These are phyloP conservation scores for Gymnothorax reevesii DNA, from an alignment of 2,797 vertebrate genomes.

Conservation along the genomic window DNA sequence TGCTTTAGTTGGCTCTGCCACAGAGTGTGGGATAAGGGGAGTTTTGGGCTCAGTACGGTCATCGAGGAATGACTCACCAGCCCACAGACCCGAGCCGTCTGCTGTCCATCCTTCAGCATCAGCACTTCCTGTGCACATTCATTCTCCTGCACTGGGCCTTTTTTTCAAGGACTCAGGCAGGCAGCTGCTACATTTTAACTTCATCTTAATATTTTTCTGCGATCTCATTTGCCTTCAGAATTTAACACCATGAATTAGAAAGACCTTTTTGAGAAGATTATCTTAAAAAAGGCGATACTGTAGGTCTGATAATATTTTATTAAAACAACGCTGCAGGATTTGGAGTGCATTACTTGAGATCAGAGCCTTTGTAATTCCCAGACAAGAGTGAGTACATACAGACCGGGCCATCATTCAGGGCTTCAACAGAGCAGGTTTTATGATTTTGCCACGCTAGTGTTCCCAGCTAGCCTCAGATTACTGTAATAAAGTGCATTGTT, in stretches of 20 bases:
- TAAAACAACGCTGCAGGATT: neutral
- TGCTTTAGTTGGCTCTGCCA: neutral
- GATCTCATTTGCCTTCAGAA: neutral
- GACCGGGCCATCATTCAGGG: neutral
- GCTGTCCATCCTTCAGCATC: neutral
- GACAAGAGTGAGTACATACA: neutral
- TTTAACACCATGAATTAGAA: slow-evolving; percentile 4
- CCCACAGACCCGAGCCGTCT: neutral
- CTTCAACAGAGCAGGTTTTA: neutral
- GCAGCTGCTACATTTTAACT: neutral
- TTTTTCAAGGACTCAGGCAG: neutral
- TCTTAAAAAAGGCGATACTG: neutral
- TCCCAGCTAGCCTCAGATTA: neutral
- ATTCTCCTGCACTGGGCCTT: neutral
- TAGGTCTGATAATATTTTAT: neutral
- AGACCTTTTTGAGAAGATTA: neutral
- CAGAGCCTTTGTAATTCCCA: neutral
- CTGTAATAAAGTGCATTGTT: neutral
- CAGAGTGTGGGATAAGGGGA: neutral
- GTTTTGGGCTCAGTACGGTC: neutral
- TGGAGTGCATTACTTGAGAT: neutral
- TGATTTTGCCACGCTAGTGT: neutral
- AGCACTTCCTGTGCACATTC: neutral
- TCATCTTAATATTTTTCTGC: neutral
- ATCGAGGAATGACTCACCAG: neutral